These are phyloP conservation scores for Bettongia penicillata DNA, from an alignment of 2,113 vertebrate genomes.

Conservation along the genomic window DNA sequence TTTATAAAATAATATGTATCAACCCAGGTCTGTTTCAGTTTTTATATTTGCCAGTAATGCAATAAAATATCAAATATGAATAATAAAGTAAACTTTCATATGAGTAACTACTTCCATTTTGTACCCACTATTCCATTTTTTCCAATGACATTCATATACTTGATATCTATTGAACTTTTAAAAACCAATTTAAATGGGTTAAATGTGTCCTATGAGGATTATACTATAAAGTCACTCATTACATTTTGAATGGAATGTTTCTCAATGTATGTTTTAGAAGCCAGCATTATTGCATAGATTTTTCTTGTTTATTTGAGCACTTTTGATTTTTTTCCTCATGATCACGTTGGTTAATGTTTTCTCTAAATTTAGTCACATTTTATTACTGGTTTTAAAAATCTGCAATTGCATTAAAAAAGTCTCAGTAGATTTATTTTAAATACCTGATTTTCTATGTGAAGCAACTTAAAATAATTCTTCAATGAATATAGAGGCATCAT, in stretches of 20 bases:
- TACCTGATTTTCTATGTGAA: conserved; percentile 20
- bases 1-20: neutral
- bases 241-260: neutral
- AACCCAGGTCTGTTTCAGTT: neutral
- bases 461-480: neutral
- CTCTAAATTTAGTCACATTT: conserved; percentile 2
- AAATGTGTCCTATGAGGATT: neutral
- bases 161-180: neutral
- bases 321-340: neutral
- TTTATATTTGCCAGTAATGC: neutral
- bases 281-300: neutral
- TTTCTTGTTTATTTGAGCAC: conserved; percentile 13
- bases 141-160: neutral
- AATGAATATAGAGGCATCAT: neutral
- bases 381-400: conserved; percentile 18
- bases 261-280: neutral
- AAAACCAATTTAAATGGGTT: neutral
- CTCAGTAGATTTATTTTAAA: conserved; percentile 40
- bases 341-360: neutral
- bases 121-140: neutral
- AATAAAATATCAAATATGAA: neutral
- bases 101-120: neutral
- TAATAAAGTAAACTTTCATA: neutral
- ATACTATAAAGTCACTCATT: neutral
- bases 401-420: conserved; percentile 23